Evolutionary conservation across 2,888 invertebrate genomes (phyloP).

Genomic region (Torymus texanus): DNA sequence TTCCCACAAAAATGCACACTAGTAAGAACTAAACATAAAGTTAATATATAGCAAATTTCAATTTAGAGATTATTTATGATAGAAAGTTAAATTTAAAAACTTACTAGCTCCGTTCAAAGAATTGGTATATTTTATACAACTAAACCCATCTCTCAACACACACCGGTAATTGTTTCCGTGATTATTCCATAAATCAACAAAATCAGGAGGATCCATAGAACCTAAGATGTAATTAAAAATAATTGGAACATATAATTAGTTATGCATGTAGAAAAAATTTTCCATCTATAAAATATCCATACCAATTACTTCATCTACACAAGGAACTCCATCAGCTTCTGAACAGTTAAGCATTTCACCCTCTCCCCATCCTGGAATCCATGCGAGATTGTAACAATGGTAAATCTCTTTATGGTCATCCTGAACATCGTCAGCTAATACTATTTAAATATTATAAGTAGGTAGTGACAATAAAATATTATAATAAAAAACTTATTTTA

Average conservation of each 20-base stretch:
- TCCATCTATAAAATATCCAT: too few species aligned
- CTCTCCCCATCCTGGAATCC: too few species aligned
- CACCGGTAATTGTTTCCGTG: conserved; percentile 58
- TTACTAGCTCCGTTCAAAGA: conserved; percentile 63
- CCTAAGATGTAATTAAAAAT: too few species aligned
- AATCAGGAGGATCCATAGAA: conserved; percentile 50
- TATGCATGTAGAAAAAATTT: too few species aligned
- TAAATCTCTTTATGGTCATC: too few species aligned
- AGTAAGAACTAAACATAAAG: conserved; percentile 63
- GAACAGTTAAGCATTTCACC: too few species aligned
- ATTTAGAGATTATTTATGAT: background rate
- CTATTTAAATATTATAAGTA: too few species aligned
- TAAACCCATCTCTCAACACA: conserved; percentile 59
- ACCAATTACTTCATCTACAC: too few species aligned
- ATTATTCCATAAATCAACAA: conserved; percentile 61
- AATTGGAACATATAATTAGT: too few species aligned
- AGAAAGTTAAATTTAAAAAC: conserved; percentile 28
- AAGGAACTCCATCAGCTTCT: too few species aligned
- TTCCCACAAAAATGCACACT: conserved; percentile 69
- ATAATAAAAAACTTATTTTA: conserved; percentile 9
- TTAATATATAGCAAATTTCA: background rate
- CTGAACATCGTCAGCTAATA: too few species aligned
- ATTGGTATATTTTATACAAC: conserved; percentile 65
- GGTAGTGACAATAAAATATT: background rate
- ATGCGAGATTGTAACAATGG: too few species aligned